These are phyloP conservation scores for Selene dorsalis DNA, from an alignment of 2,797 vertebrate species.

Conservation along the genomic window DNA sequence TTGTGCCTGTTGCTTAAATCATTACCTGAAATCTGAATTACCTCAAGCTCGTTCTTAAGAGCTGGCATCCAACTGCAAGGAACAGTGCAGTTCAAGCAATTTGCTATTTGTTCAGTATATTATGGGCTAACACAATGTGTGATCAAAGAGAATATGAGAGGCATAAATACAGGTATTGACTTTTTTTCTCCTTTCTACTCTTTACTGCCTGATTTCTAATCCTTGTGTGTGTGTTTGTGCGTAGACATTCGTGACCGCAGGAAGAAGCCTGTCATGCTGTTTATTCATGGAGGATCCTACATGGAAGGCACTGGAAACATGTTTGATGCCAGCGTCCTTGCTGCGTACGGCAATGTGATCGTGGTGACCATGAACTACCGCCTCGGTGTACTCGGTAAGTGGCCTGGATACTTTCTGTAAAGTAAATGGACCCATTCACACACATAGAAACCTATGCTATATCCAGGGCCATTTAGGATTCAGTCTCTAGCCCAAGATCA, in stretches of 20 bases:
- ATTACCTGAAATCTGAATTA: conserved; percentile 55
- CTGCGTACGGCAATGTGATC: conserved; percentile 96
- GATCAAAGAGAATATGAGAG: conserved; percentile 60
- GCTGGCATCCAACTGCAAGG: conserved; percentile 48
- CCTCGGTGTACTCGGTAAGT: conserved; percentile 94
- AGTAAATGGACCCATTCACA: too few species aligned
- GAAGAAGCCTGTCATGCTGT: conserved; percentile 97
- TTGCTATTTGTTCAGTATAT: conserved; percentile 55
- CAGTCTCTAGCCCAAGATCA: neutral
- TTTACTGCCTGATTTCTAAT: conserved; percentile 11
- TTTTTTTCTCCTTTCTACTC: conserved; percentile 27
- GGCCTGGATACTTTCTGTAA: neutral
- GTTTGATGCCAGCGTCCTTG: conserved; percentile 95
- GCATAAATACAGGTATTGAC: conserved; percentile 55
- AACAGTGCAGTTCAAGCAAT: conserved; percentile 28
- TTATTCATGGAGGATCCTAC: conserved; percentile 96
- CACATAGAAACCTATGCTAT: neutral
- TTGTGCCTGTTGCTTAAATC: conserved; percentile 52
- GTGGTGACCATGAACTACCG: conserved; percentile 97
- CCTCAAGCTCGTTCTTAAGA: conserved; percentile 47
- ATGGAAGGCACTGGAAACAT: conserved; percentile 98
- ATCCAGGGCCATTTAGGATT: neutral
- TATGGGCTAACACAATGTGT: conserved; percentile 48
- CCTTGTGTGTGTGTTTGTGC: conserved; percentile 37
- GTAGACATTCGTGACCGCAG: conserved; percentile 93